These are phyloP conservation scores for Macrotus californicus DNA, from an alignment of 2,113 vertebrate genomes.

Conservation along the genomic window DNA sequence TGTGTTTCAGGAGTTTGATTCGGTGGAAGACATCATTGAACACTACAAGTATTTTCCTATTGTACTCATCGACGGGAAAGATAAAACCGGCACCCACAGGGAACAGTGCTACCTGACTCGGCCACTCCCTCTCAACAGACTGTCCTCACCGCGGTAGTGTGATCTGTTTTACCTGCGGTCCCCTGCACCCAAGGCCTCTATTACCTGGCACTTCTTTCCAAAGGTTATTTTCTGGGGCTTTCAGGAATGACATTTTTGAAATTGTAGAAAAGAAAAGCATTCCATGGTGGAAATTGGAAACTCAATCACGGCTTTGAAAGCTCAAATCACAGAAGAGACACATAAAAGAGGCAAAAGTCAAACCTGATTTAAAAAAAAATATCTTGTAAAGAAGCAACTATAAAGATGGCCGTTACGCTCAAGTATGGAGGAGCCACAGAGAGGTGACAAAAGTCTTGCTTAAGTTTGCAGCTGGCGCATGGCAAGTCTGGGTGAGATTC, in stretches of 20 bases:
- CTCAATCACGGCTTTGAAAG: not conserved
- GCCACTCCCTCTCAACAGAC: slow-evolving; percentile 68
- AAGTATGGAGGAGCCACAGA: not conserved
- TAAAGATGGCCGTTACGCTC: not conserved
- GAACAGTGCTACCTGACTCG: slow-evolving; percentile 84
- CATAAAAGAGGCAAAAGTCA: not conserved
- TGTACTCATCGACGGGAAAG: slow-evolving; percentile 85
- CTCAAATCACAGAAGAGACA: not conserved
- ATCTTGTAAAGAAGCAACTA: not conserved
- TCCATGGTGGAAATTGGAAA: not conserved
- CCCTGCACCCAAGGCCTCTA: not conserved
- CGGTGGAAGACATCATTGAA: slow-evolving; percentile 89
- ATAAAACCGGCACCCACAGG: slow-evolving; percentile 63
- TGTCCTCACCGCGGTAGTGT: not conserved
- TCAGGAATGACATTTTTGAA: not conserved
- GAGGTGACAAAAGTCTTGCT: not conserved
- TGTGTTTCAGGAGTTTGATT: slow-evolving; percentile 85
- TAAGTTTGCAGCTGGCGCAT: not conserved
- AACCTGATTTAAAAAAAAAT: not conserved
- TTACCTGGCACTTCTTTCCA: not conserved
- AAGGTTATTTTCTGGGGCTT: not conserved
- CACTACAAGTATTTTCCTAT: slow-evolving; percentile 88
- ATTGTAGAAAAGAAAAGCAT: not conserved
- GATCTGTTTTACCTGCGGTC: not conserved
- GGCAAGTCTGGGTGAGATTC: not conserved